Evolutionary conservation across 2,888 invertebrate genomes (phyloP), one percentile per base, ranked within the genome.

Genomic region (Hypselothyrea guttata): DNA sequence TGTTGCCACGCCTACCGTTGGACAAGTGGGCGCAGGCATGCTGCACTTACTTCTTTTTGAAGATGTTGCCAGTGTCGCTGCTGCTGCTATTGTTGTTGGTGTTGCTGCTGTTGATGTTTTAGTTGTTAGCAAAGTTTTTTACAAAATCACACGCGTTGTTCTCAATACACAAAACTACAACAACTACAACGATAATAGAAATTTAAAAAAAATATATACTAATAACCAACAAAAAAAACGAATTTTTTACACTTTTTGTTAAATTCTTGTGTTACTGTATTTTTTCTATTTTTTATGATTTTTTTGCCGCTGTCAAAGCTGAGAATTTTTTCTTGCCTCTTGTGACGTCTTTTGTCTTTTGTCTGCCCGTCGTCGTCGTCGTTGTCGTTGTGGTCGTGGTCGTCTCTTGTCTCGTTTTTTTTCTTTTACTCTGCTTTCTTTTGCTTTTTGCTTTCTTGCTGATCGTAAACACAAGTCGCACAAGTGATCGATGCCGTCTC

Each of bases 401-500:
- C 62, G 49, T 13, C 41, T 52, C 27, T 51, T 35, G 48, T 52
- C 47, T 64, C 35, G 45, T 54, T n/a, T 44, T 47, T n/a, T 42
- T 55, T 41, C 9, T 47, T 40, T 46, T 40, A 18, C 18, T 49
- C 38, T 41, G 9, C 22, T 33, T 18, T 30, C 16, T 4, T 4
- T 42, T 40, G 18, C 7, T 30, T 7, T n/a, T 30, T 30, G 30
- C 37, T 16, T n/a, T 53, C n/a, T 22, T 48, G 15, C 31, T 13
- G 61, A 54, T 73, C 75, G 78, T 65, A 75, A 74, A 58, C 75
- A 71, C 74, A 76, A 71, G 79, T 73, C 79, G 76, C 71, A 87
- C 87, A 84, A 87, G 86, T 87, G 87, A 85, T 87, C 87, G 86
- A 85, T 79, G 86, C 87, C 86, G 86, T 84, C 87, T 86, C 86